Evolutionary conservation across 1,140 invertebrate species (phyloP).

Genomic region (Aradophagus sp.): DNA sequence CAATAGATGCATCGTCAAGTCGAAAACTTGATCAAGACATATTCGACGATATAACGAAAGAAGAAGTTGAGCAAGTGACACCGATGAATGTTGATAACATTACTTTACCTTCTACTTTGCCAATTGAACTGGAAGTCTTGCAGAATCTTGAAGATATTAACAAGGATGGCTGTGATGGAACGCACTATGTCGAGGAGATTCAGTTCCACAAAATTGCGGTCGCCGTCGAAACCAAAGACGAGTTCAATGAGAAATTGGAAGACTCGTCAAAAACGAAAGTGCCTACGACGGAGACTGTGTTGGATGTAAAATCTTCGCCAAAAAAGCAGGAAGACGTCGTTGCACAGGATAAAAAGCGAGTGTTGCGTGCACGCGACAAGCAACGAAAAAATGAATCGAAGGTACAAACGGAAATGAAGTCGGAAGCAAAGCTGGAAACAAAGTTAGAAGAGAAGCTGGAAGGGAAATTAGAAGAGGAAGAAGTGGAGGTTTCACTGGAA

Average conservation of each 20-base stretch:
- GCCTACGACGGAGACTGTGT: conserved; percentile 11
- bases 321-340: conserved; percentile 20
- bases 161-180: conserved; percentile 4
- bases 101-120: no score
- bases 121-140: background rate
- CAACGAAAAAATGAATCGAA: conserved; percentile 57
- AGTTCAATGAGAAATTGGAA: conserved; percentile 2
- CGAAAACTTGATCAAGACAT: conserved; percentile 7
- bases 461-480: conserved; percentile 21
- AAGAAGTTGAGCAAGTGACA: background rate
- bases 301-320: conserved; percentile 3
- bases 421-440: conserved; percentile 8
- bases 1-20: conserved; percentile 22
- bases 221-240: conserved; percentile 12
- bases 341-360: conserved; percentile 60
- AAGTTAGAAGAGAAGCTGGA: background rate
- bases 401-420: conserved; percentile 7
- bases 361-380: conserved; percentile 64
- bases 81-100: no score
- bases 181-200: background rate
- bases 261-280: conserved; percentile 18
- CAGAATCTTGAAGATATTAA: background rate
- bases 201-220: background rate
- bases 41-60: background rate
- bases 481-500: conserved; percentile 36